Conservation (phyloP, 92 coral and sea anemone genomes). For the Heliopora coerulea region DNA sequence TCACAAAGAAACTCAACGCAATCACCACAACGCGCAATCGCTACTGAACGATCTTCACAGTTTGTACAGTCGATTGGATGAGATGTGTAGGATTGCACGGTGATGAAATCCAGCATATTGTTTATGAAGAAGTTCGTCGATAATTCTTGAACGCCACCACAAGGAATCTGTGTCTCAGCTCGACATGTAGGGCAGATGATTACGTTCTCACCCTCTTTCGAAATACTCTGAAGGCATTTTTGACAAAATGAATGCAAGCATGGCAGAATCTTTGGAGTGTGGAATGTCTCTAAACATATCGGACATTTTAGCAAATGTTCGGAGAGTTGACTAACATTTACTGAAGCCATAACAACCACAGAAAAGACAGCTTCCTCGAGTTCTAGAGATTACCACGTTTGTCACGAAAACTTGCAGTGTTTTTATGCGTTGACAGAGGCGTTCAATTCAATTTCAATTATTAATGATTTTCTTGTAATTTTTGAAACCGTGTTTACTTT, state of each 20-base stretch:
- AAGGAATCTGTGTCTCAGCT: constrained; percentile 73
- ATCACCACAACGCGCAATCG: constrained; percentile 85
- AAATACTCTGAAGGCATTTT: constrained; percentile 77
- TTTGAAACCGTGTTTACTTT: no score
- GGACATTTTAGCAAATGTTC: constrained; percentile 94
- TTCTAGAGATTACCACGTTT: no score
- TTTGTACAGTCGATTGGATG: constrained; percentile 84
- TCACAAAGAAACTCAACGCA: constrained; percentile 95
- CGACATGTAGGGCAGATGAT: constrained; percentile 92
- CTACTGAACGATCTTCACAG: constrained; percentile 78
- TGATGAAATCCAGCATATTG: constrained; percentile 93
- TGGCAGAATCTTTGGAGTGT: constrained; percentile 85
- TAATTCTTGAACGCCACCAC: constrained; percentile 80
- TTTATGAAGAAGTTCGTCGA: constrained; percentile 94
- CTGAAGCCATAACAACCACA: constrained; percentile 99
- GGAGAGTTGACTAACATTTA: constrained; percentile 93
- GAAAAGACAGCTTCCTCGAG: no score
- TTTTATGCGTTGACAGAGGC: no score
- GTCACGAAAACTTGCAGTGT: no score
- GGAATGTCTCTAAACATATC: constrained; percentile 88
- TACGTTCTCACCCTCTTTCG: constrained; percentile 71
- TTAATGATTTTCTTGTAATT: no score
- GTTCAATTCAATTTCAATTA: no score
- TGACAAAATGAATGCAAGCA: constrained; percentile 93
- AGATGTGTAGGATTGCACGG: constrained; percentile 83